Percentiles rank a stretch among this genome's conserved stretches.
Evolutionary conservation across 2,888 invertebrate genomes (phyloP).

Genomic region (Exephanes ischioxanthus): DNA sequence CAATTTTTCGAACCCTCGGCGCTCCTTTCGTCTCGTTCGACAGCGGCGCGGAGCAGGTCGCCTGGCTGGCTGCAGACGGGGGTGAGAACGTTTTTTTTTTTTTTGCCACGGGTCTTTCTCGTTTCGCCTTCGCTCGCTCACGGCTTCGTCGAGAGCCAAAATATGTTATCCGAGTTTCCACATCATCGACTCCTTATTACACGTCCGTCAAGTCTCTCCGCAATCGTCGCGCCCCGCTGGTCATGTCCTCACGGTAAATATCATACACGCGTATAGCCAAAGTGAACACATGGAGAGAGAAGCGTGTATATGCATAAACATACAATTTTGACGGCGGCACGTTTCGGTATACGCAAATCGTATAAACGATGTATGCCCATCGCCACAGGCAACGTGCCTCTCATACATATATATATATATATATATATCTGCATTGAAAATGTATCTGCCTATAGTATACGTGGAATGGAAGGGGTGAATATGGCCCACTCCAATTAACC

Average conservation of each 20-base stretch:
- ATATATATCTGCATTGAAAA: neutral
- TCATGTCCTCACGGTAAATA: constrained; percentile 43
- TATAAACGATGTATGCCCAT: neutral
- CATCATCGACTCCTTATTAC: constrained; percentile 57
- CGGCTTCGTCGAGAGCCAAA: constrained; percentile 46
- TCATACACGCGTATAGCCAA: neutral
- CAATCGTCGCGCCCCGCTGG: constrained; percentile 14
- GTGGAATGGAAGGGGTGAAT: neutral
- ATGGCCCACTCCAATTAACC: neutral
- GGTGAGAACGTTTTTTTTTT: constrained; percentile 23
- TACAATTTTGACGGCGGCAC: neutral
- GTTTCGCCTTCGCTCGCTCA: neutral
- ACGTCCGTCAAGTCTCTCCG: constrained; percentile 50
- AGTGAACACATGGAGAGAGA: neutral
- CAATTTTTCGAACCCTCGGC: constrained; percentile 29
- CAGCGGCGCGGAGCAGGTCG: neutral
- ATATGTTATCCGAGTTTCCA: constrained; percentile 56
- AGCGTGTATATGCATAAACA: neutral
- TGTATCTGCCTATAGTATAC: neutral
- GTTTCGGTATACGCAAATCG: constrained; percentile 1
- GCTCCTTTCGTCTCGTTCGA: constrained; percentile 33
- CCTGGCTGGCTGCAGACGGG: neutral
- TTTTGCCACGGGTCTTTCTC: neutral
- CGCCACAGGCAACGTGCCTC: neutral
- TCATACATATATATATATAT: neutral